Conservation (phyloP, 2,888 invertebrate genomes). For the Physocephala rufipes region DNA sequence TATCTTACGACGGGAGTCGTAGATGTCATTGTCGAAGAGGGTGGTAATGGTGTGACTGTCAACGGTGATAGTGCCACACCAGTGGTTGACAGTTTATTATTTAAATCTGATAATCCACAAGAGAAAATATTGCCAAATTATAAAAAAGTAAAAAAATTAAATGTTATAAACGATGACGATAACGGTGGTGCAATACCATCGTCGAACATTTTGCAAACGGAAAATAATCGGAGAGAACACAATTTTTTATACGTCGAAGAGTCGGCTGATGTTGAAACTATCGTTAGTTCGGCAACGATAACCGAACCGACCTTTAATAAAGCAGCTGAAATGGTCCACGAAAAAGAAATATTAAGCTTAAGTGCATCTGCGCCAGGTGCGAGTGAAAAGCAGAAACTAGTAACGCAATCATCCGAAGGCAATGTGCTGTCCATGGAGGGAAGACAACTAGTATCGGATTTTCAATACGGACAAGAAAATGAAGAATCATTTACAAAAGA, state of each 20-base stretch:
- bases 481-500: slow-evolving; percentile 6
- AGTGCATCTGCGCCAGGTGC: not conserved
- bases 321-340: not conserved
- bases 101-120: slow-evolving; percentile 30
- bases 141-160: slow-evolving; percentile 46
- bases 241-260: not conserved
- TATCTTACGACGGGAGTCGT: slow-evolving; percentile 40
- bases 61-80: slow-evolving; percentile 12
- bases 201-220: not conserved
- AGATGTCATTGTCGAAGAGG: slow-evolving; percentile 32
- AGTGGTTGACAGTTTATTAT: slow-evolving; percentile 19
- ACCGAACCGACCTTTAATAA: not conserved
- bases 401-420: not conserved
- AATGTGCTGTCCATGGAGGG: not conserved
- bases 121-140: slow-evolving; percentile 45
- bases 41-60: slow-evolving; percentile 16
- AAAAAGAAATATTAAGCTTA: not conserved
- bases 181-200: not conserved
- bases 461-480: not conserved
- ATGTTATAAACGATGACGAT: not conserved
- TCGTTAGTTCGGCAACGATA: not conserved
- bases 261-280: not conserved
- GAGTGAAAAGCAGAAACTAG: not conserved
- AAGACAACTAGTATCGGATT: slow-evolving; percentile 3
- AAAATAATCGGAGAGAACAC: not conserved